A percentile compares a stretch with the other conserved stretches of the same genome.
Evolutionary conservation across 1,140 invertebrate species (phyloP).

Genomic region (Zophobas morio): DNA sequence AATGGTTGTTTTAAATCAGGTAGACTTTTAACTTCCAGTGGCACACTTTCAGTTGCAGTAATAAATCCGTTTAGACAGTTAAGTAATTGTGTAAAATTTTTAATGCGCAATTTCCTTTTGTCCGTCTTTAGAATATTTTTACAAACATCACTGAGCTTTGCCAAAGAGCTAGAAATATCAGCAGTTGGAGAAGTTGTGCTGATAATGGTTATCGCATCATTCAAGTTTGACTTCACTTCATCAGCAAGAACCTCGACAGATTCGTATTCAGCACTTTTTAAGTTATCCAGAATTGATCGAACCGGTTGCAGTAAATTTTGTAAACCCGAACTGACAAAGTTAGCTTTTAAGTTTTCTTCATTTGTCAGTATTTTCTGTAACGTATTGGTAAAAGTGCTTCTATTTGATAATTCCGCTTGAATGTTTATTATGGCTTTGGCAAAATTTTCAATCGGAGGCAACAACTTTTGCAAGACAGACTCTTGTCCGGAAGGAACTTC

Average conservation of each 20-base stretch:
- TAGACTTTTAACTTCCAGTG: slow-evolving; percentile 17
- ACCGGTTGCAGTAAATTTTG: background rate
- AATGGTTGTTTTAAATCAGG: slow-evolving; percentile 43
- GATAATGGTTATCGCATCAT: background rate
- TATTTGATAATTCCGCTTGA: slow-evolving; percentile 51
- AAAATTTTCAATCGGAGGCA: slow-evolving; percentile 60
- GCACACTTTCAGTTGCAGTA: background rate
- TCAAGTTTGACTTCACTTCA: background rate
- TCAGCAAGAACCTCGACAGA: background rate
- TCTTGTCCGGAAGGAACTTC: slow-evolving; percentile 52
- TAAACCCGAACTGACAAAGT: background rate
- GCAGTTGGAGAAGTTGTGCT: background rate
- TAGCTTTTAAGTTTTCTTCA: background rate
- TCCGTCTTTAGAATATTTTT: slow-evolving; percentile 36
- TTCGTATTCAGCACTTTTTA: slow-evolving; percentile 21
- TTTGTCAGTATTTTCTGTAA: slow-evolving; percentile 36
- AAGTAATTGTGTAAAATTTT: background rate
- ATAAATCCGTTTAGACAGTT: slow-evolving; percentile 11
- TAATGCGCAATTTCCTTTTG: slow-evolving; percentile 1
- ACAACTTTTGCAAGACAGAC: slow-evolving; percentile 60
- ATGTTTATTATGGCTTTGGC: slow-evolving; percentile 56
- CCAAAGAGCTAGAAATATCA: slow-evolving; percentile 16
- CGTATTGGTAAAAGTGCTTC: slow-evolving; percentile 44
- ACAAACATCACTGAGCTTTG: slow-evolving; percentile 2
- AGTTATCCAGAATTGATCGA: background rate